These are phyloP conservation scores for Noctua comes DNA, from an alignment of 2,888 invertebrate genomes.

Conservation along the genomic window DNA sequence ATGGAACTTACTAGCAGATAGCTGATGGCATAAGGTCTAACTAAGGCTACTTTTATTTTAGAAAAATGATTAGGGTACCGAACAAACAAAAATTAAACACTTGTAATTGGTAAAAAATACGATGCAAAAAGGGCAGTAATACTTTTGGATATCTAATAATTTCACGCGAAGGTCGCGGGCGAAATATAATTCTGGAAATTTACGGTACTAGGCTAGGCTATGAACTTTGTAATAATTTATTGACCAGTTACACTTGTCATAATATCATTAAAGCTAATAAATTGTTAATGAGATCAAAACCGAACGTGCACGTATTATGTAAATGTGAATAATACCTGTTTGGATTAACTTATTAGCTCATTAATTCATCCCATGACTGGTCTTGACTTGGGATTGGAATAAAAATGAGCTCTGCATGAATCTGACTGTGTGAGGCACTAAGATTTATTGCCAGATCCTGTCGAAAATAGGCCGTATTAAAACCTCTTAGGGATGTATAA, in stretches of 20 bases:
- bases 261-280: slow-evolving; percentile 61
- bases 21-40: no score
- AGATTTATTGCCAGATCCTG: slow-evolving; percentile 31
- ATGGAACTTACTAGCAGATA: no score
- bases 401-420: slow-evolving; percentile 41
- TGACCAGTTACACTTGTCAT: slow-evolving; percentile 40
- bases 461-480: neutral
- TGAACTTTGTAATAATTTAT: slow-evolving; percentile 35
- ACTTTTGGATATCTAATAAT: no score
- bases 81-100: no score
- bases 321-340: slow-evolving; percentile 56
- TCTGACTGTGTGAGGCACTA: slow-evolving; percentile 6
- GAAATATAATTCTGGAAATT: neutral
- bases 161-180: no score
- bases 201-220: neutral
- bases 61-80: no score
- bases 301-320: slow-evolving; percentile 65
- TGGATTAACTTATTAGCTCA: slow-evolving; percentile 57
- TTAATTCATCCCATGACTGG: slow-evolving; percentile 54
- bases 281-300: slow-evolving; percentile 72
- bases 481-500: neutral
- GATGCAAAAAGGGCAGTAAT: no score
- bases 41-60: no score
- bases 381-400: slow-evolving; percentile 46
- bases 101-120: no score